A percentile compares a stretch with the other conserved stretches of the same genome.
These are phyloP conservation scores for Tipula confusa DNA, from an alignment of 2,888 invertebrate species.

Conservation along the genomic window DNA sequence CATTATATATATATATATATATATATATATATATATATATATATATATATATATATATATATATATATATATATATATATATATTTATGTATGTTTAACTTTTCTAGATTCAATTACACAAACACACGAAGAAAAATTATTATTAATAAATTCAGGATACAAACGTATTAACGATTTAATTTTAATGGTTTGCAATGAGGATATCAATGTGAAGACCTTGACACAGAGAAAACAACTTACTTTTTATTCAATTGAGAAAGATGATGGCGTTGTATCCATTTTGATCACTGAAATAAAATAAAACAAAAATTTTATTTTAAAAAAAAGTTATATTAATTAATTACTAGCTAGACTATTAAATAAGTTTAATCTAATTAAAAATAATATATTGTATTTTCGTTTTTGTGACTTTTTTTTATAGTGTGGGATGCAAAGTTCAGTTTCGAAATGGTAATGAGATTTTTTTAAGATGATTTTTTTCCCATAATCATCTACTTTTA, in stretches of 20 bases:
- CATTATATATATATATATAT: too few species aligned
- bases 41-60: too few species aligned
- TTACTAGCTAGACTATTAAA: neutral
- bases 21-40: too few species aligned
- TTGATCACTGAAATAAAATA: neutral
- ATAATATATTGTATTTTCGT: neutral
- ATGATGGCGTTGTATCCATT: neutral
- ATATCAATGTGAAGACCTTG: neutral
- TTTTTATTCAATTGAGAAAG: neutral
- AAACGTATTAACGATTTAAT: neutral
- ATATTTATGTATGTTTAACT: too few species aligned
- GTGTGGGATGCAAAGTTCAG: neutral
- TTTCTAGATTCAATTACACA: neutral
- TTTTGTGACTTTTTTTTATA: neutral
- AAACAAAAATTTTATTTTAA: neutral
- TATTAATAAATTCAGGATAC: slow-evolving; percentile 20
- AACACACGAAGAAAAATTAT: slow-evolving; percentile 1
- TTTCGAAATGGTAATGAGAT: neutral
- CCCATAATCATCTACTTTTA: too few species aligned
- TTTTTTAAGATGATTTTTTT: neutral
- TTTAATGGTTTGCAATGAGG: neutral
- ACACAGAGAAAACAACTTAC: neutral
- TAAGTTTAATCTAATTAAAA: neutral
- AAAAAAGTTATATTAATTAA: neutral
- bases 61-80: too few species aligned